phyloP scores from a whole-genome alignment of 2,888 invertebrate genomes.

The Octodonta nipae region DNA sequence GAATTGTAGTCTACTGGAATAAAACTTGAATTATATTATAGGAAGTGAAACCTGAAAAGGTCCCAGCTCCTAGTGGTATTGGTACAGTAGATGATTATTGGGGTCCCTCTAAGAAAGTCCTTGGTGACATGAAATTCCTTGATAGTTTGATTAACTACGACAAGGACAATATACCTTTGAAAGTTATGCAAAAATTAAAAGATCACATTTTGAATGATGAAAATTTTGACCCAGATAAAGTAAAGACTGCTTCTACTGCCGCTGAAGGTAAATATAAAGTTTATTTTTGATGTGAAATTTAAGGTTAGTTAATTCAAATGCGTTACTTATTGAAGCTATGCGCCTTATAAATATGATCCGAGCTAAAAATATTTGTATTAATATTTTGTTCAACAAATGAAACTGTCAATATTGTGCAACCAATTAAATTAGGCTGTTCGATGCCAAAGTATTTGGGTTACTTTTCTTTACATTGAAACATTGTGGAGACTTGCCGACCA shows the following conservation, averaged over 20 bases:
- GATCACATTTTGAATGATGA: constrained; percentile 70
- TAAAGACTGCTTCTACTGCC: constrained; percentile 73
- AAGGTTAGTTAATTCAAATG: no score
- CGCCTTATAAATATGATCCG: no score
- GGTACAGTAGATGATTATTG: constrained; percentile 85
- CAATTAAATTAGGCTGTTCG: no score
- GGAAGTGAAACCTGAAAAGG: constrained; percentile 78
- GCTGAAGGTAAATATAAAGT: constrained; percentile 53
- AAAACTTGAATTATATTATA: no score
- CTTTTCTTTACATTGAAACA: no score
- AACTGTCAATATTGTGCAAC: no score
- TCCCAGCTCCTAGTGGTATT: constrained; percentile 69
- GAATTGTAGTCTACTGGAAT: neutral
- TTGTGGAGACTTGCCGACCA: no score
- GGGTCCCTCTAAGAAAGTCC: constrained; percentile 75
- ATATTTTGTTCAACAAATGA: no score
- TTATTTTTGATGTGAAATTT: no score
- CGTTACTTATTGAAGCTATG: no score
- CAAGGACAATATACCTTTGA: constrained; percentile 80
- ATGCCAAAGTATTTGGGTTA: no score
- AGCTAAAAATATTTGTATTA: no score
- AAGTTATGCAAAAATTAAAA: constrained; percentile 71
- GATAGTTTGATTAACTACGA: constrained; percentile 78
- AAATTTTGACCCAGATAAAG: constrained; percentile 83
- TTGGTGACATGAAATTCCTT: constrained; percentile 85